Evolutionary conservation across 1,140 invertebrate genomes (phyloP).

Genomic region (Eupristina koningsbergeri): DNA sequence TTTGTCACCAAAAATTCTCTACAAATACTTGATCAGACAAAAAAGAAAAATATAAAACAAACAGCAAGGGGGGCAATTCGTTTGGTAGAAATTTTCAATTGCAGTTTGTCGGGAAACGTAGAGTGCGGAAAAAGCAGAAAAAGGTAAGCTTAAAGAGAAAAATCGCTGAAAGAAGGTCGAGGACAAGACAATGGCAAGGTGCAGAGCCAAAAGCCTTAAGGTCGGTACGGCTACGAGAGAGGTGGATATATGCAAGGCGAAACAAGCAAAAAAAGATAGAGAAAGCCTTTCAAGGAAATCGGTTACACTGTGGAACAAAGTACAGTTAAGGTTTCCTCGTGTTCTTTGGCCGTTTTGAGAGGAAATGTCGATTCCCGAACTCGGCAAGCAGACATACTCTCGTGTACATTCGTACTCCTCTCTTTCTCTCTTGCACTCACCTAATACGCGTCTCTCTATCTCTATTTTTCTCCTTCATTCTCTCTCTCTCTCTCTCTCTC

Average conservation of each 20-base stretch:
- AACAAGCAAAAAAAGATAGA: not conserved
- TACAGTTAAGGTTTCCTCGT: slow-evolving; percentile 47
- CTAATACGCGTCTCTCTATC: slow-evolving; percentile 8
- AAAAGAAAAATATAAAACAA: slow-evolving; percentile 21
- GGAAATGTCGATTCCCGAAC: slow-evolving; percentile 47
- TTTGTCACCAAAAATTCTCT: slow-evolving; percentile 17
- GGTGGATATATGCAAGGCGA: not conserved
- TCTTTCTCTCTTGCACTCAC: slow-evolving; percentile 20
- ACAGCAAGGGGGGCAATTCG: not conserved
- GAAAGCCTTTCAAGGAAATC: slow-evolving; percentile 46
- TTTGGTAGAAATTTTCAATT: slow-evolving; percentile 26
- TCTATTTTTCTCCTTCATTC: not conserved
- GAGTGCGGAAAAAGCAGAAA: not conserved
- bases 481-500: slow-evolving; percentile 12
- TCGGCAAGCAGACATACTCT: slow-evolving; percentile 19
- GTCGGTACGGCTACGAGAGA: not conserved
- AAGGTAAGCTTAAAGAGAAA: slow-evolving; percentile 34
- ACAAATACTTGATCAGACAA: slow-evolving; percentile 19
- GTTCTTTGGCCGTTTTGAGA: slow-evolving; percentile 43
- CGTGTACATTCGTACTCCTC: not conserved
- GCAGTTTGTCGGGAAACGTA: slow-evolving; percentile 29
- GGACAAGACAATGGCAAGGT: slow-evolving; percentile 43
- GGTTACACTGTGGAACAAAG: slow-evolving; percentile 47
- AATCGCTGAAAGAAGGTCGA: slow-evolving; percentile 45
- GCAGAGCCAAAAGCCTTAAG: slow-evolving; percentile 13